Base-by-base conservation (phyloP, 2,888 invertebrate genomes). In the Oxytorus armatus region DNA sequence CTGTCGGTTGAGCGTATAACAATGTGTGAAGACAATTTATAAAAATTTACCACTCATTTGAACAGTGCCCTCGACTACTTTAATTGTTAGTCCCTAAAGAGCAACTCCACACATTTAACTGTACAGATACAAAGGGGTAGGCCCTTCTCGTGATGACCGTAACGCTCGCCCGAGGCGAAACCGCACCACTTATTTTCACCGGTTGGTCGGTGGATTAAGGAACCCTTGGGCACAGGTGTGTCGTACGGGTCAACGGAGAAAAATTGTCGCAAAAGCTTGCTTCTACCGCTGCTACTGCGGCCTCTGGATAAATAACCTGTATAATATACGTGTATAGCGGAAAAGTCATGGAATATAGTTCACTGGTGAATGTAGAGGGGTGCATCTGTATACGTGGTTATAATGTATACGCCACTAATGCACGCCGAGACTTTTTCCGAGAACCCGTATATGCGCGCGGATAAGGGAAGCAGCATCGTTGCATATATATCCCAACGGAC, bases 141-240 rank as follows among this genome's bases (percentile, higher is more conserved):
- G 21, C n/a, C 14, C 21, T 47, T 59, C 39, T 39, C 63, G 10
- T 55, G 49, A 14, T 16, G 55, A 36, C 44, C 33, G 16, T 63
- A 8, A 63, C n/a, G 33, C 8, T 47, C 18, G 59, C 47, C 36
- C 75, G 42, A 21, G 74, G 65, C n/a, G n/a, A 57, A 42, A 57
- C 57, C 25, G 57, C 51, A 18, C 49, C 66, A 36, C 66, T 74
- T 65, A 65, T 74, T 74, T 73, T 39, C 49, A 53, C 21, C 51
- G 36, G 33, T 49, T 25, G 57, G 33, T n/a, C 65, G 51, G 23
- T 63, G 75, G 70, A 75, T 75, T 75, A 75, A 79, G 57, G 49
- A 55, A 61, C 63, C 23, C 70, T 72, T 25, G 55, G 74, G 49
- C 79, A 65, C 79, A 79, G 79, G 79, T 79, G 79, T 57, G 51